phyloP scores from a whole-genome alignment of 2,888 invertebrate species.

The Cacoxenus indagator region DNA sequence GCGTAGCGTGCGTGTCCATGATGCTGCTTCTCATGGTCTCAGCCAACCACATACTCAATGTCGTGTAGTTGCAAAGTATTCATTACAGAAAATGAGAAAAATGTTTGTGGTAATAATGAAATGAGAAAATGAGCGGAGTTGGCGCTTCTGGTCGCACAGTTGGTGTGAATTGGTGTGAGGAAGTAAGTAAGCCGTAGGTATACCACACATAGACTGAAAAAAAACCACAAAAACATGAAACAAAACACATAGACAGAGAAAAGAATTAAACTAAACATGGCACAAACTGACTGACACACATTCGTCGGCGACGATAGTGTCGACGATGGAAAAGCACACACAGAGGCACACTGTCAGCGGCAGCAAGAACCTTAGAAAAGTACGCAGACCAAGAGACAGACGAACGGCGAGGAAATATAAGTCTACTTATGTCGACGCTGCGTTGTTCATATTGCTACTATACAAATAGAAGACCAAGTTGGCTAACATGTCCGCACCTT shows the following conservation, averaged over 20 bases:
- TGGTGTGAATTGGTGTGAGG: conserved; percentile 13
- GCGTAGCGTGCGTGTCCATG: too few relatives aligned
- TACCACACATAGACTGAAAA: neutral
- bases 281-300: conserved; percentile 25
- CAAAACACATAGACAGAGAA: too few relatives aligned
- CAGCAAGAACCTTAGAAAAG: too few relatives aligned
- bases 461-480: too few relatives aligned
- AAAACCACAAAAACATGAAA: too few relatives aligned
- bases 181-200: neutral
- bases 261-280: neutral
- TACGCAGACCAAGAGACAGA: too few relatives aligned
- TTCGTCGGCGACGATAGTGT: neutral
- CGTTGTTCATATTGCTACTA: too few relatives aligned
- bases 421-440: too few relatives aligned
- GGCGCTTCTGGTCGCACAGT: neutral
- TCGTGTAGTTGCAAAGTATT: conserved; percentile 29
- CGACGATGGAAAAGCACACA: too few relatives aligned
- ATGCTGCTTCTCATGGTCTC: neutral
- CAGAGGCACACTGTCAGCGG: too few relatives aligned
- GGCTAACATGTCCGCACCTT: too few relatives aligned
- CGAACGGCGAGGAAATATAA: too few relatives aligned
- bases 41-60: neutral
- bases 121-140: conserved; percentile 39
- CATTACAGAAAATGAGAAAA: conserved; percentile 48
- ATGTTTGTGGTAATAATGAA: conserved; percentile 46